Percentiles rank a stretch among this genome's conserved stretches.
Conservation (phyloP, 2,113 vertebrate genomes). For the Cavia aperea region DNA sequence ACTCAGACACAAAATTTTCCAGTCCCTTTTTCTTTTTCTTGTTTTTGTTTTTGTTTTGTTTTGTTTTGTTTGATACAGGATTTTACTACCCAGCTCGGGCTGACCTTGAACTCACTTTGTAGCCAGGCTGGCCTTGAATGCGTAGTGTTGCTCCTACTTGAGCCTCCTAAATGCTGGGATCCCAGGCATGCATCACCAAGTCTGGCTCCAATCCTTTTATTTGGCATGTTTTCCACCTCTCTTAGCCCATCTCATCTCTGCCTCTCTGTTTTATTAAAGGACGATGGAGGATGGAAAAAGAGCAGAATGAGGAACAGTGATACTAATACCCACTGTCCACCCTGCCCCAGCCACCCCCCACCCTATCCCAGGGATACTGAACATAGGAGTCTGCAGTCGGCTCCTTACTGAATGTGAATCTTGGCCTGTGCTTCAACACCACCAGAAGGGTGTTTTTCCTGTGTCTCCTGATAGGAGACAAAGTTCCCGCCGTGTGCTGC, state of each 20-base stretch:
- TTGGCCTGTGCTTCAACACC: not conserved
- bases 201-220: not conserved
- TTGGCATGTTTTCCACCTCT: not conserved
- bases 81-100: not conserved
- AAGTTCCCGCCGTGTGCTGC: no score
- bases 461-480: accelerated
- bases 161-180: not conserved
- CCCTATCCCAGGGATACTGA: not conserved
- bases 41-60: no score
- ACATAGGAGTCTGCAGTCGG: not conserved
- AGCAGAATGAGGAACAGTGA: not conserved
- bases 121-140: not conserved
- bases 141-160: not conserved
- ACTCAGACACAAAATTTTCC: not conserved
- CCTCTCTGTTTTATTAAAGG: not conserved
- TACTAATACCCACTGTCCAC: no score
- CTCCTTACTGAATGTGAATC: not conserved
- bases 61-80: not conserved
- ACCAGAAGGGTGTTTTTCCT: accelerated
- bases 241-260: no score
- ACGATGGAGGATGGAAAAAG: accelerated
- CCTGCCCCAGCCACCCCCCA: no score
- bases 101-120: not conserved
- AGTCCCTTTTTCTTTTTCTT: not conserved
- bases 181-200: not conserved